phyloP scores from a whole-genome alignment of 2,113 vertebrate species.

The Ifrita kowaldi region DNA sequence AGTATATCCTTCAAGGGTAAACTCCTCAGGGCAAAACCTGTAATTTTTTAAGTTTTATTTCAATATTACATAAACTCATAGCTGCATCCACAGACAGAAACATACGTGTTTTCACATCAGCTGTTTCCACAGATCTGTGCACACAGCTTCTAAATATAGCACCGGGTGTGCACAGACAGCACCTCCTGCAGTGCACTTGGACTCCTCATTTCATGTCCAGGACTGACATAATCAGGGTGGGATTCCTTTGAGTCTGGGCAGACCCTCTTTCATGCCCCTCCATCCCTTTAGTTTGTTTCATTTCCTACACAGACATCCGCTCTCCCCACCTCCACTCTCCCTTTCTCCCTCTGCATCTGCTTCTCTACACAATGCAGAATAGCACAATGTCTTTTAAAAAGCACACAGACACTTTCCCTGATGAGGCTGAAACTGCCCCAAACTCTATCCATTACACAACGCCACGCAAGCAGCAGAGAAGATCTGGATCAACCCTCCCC shows the following conservation, averaged over 20 bases:
- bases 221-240: not conserved
- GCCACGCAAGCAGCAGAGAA: not conserved
- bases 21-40: not conserved
- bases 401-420: not conserved
- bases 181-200: not conserved
- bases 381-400: constrained; percentile 11
- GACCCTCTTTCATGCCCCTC: not conserved
- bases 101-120: not conserved
- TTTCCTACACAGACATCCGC: not conserved
- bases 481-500: not conserved
- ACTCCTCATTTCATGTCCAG: not conserved
- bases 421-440: not conserved
- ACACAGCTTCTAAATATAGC: constrained; percentile 13
- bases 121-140: not conserved
- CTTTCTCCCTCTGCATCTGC: not conserved
- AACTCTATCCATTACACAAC: constrained; percentile 3
- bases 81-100: not conserved
- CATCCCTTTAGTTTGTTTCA: not conserved
- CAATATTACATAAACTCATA: not conserved
- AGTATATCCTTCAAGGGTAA: not conserved
- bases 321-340: not conserved
- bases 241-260: not conserved
- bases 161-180: not conserved
- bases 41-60: not conserved
- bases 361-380: not conserved